phyloP scores from a whole-genome alignment of 2,797 vertebrate genomes.

The Fratercula arctica region DNA sequence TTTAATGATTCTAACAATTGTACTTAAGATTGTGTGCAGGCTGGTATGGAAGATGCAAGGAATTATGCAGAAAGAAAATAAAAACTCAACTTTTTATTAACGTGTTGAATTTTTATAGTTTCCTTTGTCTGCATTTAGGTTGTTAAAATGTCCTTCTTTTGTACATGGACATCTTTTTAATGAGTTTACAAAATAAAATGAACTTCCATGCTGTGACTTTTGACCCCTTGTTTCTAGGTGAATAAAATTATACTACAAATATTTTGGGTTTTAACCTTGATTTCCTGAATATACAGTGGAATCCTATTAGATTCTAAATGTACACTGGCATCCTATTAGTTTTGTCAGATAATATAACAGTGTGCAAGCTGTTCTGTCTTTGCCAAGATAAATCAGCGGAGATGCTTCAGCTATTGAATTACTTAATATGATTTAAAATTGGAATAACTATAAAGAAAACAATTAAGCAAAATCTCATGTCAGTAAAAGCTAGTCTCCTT shows the following conservation, averaged over 20 bases:
- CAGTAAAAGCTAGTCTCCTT: background rate
- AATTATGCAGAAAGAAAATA: constrained; percentile 5
- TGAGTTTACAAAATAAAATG: constrained; percentile 68
- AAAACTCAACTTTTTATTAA: constrained; percentile 26
- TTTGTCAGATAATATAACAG: background rate
- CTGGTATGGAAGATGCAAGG: background rate
- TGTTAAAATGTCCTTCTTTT: constrained; percentile 11
- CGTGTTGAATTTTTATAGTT: constrained; percentile 25
- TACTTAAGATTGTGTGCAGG: background rate
- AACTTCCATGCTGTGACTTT: constrained; percentile 24
- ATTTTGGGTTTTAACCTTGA: background rate
- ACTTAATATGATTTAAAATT: background rate
- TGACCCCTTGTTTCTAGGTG: constrained; percentile 34
- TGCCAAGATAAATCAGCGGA: background rate
- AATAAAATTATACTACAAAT: constrained; percentile 21
- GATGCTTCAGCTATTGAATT: background rate
- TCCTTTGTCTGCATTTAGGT: constrained; percentile 2
- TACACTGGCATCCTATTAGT: background rate
- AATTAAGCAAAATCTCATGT: background rate
- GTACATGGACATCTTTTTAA: constrained; percentile 53
- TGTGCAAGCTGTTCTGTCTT: background rate
- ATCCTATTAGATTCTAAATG: background rate
- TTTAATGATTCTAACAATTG: background rate
- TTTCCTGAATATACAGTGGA: background rate
- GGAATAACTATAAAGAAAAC: background rate